Conservation (phyloP, 1,140 invertebrate species). For the Lerema accius region DNA sequence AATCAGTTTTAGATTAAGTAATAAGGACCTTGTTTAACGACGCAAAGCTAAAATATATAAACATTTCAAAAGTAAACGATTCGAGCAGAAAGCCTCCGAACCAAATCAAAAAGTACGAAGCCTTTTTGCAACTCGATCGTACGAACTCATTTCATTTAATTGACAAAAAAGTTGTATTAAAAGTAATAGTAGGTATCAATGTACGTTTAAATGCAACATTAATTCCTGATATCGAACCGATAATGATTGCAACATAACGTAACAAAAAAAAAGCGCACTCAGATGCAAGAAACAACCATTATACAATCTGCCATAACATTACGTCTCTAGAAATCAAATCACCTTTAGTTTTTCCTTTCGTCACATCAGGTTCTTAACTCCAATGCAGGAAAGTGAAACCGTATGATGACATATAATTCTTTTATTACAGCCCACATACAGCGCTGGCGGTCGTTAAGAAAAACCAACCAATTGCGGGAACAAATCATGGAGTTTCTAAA, state of each 20-base stretch:
- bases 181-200: background rate
- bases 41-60: too few species aligned
- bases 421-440: constrained; percentile 47
- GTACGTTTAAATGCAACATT: background rate
- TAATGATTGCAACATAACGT: background rate
- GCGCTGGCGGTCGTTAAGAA: constrained; percentile 42
- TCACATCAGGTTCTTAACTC: constrained; percentile 21
- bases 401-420: constrained; percentile 46
- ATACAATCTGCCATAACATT: background rate
- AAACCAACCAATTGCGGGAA: constrained; percentile 40
- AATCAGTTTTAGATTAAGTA: too few species aligned
- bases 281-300: background rate
- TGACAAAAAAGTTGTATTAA: background rate
- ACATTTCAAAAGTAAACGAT: too few species aligned
- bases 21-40: too few species aligned
- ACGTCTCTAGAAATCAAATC: constrained; percentile 12
- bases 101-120: too few species aligned
- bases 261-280: background rate
- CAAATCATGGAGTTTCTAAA: constrained; percentile 44
- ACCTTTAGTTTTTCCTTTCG: constrained; percentile 28
- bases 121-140: constrained; percentile 9
- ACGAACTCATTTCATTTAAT: background rate
- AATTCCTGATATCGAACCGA: background rate
- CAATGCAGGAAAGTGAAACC: constrained; percentile 46
- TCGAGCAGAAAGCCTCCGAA: too few species aligned